phyloP scores from a whole-genome alignment of 2,113 vertebrate genomes.

The Peromyscus maniculatus region DNA sequence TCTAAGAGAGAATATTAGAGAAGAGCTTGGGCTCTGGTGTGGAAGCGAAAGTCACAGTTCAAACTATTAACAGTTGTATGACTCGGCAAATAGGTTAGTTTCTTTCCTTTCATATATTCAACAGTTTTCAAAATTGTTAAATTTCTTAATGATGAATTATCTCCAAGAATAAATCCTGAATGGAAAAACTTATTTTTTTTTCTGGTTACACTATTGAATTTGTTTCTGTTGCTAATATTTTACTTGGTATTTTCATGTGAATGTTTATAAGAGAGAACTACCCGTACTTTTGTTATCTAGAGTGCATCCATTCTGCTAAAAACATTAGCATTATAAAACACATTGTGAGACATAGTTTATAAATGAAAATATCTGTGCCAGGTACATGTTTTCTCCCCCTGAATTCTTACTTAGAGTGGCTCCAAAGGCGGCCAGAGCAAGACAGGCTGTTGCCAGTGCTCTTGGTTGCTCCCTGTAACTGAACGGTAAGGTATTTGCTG shows the following conservation, averaged over 20 bases:
- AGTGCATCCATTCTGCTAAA: background rate
- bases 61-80: background rate
- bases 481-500: background rate
- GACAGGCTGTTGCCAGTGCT: too few species aligned
- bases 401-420: background rate
- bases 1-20: background rate
- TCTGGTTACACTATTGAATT: background rate
- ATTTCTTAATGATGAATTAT: background rate
- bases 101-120: background rate
- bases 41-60: background rate
- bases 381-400: background rate
- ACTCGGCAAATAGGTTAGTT: background rate
- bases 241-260: slow-evolving; percentile 7
- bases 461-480: background rate
- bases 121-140: background rate
- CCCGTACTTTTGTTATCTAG: background rate
- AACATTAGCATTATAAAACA: background rate
- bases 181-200: background rate
- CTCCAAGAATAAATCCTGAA: background rate
- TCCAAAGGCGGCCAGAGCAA: background rate
- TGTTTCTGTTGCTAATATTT: background rate
- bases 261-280: background rate
- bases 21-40: background rate
- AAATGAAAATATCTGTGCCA: background rate
- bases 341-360: background rate